Evolutionary conservation across 2,113 vertebrate species (phyloP).

Genomic region (Noturus placidus): DNA sequence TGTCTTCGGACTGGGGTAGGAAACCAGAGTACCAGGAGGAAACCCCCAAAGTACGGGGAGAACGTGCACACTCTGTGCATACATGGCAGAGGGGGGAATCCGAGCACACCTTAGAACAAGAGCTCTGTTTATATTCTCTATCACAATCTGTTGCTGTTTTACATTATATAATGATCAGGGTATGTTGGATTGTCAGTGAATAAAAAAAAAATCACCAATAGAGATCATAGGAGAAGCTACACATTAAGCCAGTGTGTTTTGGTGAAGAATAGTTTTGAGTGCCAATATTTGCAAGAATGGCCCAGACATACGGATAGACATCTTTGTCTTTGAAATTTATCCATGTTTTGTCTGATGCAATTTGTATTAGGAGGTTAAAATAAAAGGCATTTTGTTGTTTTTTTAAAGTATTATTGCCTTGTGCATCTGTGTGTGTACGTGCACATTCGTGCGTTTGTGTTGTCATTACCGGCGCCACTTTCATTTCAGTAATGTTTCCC

Average conservation of each 20-base stretch:
- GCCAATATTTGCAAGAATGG: too few relatives aligned
- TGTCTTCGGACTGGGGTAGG: too few relatives aligned
- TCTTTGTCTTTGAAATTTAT: background rate
- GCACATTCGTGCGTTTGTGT: background rate
- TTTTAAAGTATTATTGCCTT: background rate
- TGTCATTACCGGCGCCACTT: conserved; percentile 35
- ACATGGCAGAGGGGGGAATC: too few relatives aligned
- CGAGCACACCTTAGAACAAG: too few relatives aligned
- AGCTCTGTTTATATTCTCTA: background rate
- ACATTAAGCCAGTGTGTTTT: background rate
- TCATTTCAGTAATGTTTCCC: conserved; percentile 31
- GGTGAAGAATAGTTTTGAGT: background rate
- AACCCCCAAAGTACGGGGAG: too few relatives aligned
- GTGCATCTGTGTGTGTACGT: background rate
- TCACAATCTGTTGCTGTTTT: background rate
- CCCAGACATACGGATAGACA: background rate
- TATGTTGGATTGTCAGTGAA: background rate
- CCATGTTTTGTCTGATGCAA: background rate
- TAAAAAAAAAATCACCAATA: background rate
- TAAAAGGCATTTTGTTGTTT: background rate
- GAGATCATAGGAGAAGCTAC: background rate
- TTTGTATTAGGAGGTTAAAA: background rate
- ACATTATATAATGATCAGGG: background rate
- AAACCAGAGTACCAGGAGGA: too few relatives aligned
- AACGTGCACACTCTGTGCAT: too few relatives aligned